Evolutionary conservation across 2,797 vertebrate species (phyloP), one percentile per base, ranked within the genome.

Genomic region (Scolopax rusticola): DNA sequence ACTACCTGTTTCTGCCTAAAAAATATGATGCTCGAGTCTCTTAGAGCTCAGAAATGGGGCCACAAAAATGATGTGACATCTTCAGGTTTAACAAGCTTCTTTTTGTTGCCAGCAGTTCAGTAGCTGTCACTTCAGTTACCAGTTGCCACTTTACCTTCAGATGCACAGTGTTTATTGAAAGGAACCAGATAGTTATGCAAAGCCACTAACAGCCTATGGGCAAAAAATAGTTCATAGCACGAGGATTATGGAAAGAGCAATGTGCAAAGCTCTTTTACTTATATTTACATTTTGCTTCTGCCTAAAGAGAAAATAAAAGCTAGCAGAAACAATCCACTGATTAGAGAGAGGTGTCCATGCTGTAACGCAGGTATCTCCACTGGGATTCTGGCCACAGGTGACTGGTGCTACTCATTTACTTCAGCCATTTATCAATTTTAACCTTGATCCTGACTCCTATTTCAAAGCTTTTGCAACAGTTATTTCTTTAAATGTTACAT

Each of bases 1-100:
- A 95, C 95, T 98, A 98, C 97, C 94, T 97, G 91, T 74, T 96
- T 95, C 89, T 95, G 84, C 93, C 93, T 92, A 95, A 64, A 84
- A 98, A 97, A 97, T 96, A 95, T 28, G 68, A 97, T 88, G 95
- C 93, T 97, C 68, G 30, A 93, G 87, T 16, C 70, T 75, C 81
- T 48, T 14, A 61, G 41, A 80, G 71, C 88, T 87, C 68, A 59
- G 76, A 90, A 96, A 86, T 3, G 30, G 38, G 15, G 12, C 57
- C 90, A 89, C 8, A 25, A 90, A 88, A 87, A 79, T 71, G 65
- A 90, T 80, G 70, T 90, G 67, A 90, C 95, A 85, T 87, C 91
- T 83, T 81, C 80, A 88, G 89, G 68, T 84, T 94, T 95, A 97
- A 95, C 87, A 95, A 96, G 87, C 51, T 89, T 24, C 75, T 63